phyloP scores from a whole-genome alignment of 1,140 invertebrate species.

The Drosophila repleta region DNA sequence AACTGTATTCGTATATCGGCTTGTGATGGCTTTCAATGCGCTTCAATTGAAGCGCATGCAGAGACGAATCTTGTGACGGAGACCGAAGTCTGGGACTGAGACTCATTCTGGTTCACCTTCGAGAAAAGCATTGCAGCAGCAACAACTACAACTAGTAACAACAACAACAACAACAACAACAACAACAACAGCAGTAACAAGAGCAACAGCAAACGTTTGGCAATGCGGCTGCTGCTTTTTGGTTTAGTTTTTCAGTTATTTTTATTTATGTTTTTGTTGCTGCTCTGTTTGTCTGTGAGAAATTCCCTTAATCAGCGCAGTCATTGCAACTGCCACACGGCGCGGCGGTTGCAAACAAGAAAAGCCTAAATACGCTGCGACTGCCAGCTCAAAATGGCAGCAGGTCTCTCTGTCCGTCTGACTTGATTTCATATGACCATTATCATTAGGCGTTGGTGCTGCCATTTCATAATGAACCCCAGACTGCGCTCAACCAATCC shows the following conservation, averaged over 20 bases:
- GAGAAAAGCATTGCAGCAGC: constrained; percentile 62
- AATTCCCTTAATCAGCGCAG: constrained; percentile 76
- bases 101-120: constrained; percentile 75
- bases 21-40: constrained; percentile 44
- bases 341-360: constrained; percentile 23
- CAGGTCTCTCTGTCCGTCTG: not conserved
- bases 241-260: constrained; percentile 43
- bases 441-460: constrained; percentile 60
- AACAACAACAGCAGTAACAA: constrained; percentile 19
- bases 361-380: constrained; percentile 38
- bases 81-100: constrained; percentile 25
- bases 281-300: constrained; percentile 62
- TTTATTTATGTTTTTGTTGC: constrained; percentile 54
- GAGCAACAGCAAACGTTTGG: constrained; percentile 28
- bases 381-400: constrained; percentile 50
- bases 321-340: constrained; percentile 46
- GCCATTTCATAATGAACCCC: constrained; percentile 33
- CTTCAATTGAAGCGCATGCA: constrained; percentile 51
- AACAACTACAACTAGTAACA: constrained; percentile 34
- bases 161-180: constrained; percentile 21
- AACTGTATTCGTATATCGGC: constrained; percentile 7
- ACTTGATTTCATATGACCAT: constrained; percentile 34
- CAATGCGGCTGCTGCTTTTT: constrained; percentile 32
- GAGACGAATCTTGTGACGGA: constrained; percentile 25
- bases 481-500: constrained; percentile 12